Percentiles rank a stretch among this genome's conserved stretches.
These are phyloP conservation scores for Protomyctophum bolini DNA, from an alignment of 2,113 vertebrate species.

Conservation along the genomic window DNA sequence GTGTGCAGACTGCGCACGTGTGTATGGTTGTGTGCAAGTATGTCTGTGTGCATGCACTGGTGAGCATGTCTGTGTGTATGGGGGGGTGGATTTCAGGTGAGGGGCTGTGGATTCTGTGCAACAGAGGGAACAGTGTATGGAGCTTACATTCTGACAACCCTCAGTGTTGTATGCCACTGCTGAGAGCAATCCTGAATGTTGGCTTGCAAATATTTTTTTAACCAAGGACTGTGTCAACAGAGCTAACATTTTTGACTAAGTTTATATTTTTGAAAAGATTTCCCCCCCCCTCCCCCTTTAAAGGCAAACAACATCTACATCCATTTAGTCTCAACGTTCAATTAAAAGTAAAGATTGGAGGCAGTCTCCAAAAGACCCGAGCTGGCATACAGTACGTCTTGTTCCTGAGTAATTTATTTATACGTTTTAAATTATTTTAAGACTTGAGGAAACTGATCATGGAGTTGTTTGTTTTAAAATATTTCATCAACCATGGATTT, in stretches of 20 bases:
- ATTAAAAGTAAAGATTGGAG: constrained; percentile 57
- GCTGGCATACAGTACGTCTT: constrained; percentile 23
- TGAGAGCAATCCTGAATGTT: constrained; percentile 64
- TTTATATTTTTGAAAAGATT: constrained; percentile 71
- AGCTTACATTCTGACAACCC: constrained; percentile 70
- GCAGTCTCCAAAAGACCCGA: constrained; percentile 47
- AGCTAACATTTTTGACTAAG: constrained; percentile 66
- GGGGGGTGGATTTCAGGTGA: constrained; percentile 59
- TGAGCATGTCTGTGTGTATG: constrained; percentile 20
- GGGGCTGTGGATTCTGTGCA: constrained; percentile 63
- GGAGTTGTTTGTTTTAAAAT: constrained; percentile 25
- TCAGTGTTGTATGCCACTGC: constrained; percentile 65
- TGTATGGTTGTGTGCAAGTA: constrained; percentile 34
- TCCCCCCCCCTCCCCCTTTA: constrained; percentile 47
- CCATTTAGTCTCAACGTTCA: constrained; percentile 66
- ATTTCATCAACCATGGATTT: constrained; percentile 9
- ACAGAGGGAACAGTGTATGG: constrained; percentile 79
- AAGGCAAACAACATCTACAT: constrained; percentile 71
- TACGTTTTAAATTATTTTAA: constrained; percentile 33
- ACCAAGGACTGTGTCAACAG: constrained; percentile 76
- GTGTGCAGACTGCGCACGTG: not conserved
- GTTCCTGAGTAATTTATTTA: constrained; percentile 25
- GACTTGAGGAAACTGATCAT: constrained; percentile 22
- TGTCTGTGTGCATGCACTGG: constrained; percentile 22
- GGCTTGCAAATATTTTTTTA: constrained; percentile 75